phyloP scores from a whole-genome alignment of 2,113 vertebrate species.

The Mustelus asterias region DNA sequence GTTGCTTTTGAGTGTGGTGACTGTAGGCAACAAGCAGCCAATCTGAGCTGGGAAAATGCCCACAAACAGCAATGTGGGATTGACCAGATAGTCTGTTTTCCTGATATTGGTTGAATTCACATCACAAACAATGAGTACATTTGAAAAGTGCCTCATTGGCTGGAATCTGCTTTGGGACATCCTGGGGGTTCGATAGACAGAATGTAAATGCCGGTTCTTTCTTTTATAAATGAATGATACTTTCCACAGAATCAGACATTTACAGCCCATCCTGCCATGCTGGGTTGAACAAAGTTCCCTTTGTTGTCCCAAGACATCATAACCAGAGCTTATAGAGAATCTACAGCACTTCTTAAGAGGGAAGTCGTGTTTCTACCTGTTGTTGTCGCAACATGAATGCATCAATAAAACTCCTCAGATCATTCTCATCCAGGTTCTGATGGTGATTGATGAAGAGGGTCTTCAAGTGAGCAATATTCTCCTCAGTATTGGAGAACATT shows the following conservation, averaged over 20 bases:
- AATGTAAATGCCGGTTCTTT: neutral
- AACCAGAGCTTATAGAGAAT: neutral
- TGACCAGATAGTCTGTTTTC: neutral
- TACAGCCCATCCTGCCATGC: neutral
- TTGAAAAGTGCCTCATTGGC: neutral
- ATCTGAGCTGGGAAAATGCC: neutral
- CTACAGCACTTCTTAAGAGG: neutral
- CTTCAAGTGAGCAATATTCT: conserved; percentile 42
- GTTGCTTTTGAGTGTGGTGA: neutral
- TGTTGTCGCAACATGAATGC: conserved; percentile 53
- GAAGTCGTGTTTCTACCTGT: conserved; percentile 43
- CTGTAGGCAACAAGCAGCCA: neutral
- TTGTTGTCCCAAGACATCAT: too few species aligned
- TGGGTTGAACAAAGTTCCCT: neutral
- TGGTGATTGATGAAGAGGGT: conserved; percentile 42
- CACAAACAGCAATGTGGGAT: neutral
- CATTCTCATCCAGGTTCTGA: conserved; percentile 50
- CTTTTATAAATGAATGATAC: too few species aligned
- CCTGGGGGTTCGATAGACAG: neutral
- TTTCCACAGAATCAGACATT: neutral
- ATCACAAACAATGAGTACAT: neutral
- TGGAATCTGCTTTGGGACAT: neutral
- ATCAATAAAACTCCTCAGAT: conserved; percentile 55
- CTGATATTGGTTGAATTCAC: neutral
- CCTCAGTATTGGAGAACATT: conserved; percentile 43